Conservation (phyloP, 2,113 vertebrate species). For the Pica pica region DNA sequence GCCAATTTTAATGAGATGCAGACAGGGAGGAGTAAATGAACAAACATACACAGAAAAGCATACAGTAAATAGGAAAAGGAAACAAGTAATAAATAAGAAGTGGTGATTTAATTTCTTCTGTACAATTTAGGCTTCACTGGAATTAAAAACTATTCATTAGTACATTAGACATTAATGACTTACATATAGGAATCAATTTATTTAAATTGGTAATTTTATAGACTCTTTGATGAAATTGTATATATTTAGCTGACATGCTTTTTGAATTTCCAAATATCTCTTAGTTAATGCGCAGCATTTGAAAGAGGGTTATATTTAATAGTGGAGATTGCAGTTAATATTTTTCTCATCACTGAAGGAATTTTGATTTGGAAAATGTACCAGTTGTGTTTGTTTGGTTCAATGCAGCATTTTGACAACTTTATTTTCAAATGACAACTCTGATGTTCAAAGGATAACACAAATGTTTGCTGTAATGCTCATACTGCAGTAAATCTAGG, state of each 20-base stretch:
- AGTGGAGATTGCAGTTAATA: not conserved
- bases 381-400: not conserved
- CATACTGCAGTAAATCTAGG: slow-evolving; percentile 2
- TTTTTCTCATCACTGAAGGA: not conserved
- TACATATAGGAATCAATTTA: not conserved
- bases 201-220: not conserved
- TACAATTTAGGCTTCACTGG: not conserved
- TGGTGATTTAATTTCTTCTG: not conserved
- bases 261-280: not conserved
- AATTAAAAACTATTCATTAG: not conserved
- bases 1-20: not conserved
- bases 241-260: not conserved
- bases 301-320: not conserved
- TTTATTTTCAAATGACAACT: not conserved
- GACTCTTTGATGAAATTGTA: not conserved
- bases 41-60: not conserved
- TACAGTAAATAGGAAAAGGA: not conserved
- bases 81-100: not conserved
- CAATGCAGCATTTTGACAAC: not conserved
- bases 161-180: not conserved
- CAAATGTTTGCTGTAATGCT: not conserved
- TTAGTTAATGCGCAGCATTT: not conserved
- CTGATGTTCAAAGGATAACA: not conserved
- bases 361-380: slow-evolving; percentile 57
- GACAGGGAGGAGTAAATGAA: not conserved